phyloP scores from a whole-genome alignment of 2,113 vertebrate species.

The Salminus brasiliensis region DNA sequence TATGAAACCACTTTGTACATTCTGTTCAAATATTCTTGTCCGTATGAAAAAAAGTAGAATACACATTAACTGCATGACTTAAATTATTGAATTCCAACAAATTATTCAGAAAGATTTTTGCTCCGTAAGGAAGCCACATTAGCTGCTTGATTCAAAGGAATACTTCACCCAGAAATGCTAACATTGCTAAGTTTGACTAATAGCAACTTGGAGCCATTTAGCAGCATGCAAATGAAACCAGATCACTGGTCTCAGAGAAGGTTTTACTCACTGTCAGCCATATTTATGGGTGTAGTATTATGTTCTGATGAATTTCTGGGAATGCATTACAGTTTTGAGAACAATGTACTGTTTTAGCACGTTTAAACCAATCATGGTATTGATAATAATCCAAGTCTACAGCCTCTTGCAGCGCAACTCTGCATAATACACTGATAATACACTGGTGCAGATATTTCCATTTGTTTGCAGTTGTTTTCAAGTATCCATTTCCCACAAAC shows the following conservation, averaged over 20 bases:
- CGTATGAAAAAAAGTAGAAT: neutral
- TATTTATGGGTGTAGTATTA: neutral
- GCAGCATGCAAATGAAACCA: neutral
- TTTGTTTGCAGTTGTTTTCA: neutral
- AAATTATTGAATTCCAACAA: no score
- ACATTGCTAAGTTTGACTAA: neutral
- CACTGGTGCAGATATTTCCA: neutral
- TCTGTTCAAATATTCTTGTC: neutral
- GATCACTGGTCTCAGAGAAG: no score
- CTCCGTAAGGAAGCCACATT: neutral
- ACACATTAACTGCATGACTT: neutral
- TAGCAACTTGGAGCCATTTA: neutral
- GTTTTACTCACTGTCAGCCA: neutral
- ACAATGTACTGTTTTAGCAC: neutral
- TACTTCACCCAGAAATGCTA: neutral
- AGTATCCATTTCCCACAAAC: neutral
- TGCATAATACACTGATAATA: neutral
- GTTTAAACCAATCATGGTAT: no score
- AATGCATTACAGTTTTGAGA: neutral
- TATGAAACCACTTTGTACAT: conserved; percentile 5
- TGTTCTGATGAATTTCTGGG: neutral
- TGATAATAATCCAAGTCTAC: no score
- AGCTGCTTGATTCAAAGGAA: neutral
- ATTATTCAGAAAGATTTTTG: no score
- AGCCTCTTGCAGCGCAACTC: no score